A percentile compares a stretch with the other conserved stretches of the same genome.
Conservation (phyloP, 2,888 invertebrate genomes). For the Drosophila helvetica region DNA sequence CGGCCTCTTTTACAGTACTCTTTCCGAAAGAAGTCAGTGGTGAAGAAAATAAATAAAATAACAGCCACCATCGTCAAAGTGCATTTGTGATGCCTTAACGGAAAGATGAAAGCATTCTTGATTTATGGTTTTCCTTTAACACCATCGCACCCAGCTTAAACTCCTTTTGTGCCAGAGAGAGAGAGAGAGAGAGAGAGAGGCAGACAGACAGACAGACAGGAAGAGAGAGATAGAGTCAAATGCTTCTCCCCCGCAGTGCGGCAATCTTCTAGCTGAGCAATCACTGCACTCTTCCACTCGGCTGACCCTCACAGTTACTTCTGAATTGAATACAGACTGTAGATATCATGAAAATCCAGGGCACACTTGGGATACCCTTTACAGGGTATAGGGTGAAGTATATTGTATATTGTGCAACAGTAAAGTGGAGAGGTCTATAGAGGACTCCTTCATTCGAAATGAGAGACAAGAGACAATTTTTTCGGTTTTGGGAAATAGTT, state of each 20-base stretch:
- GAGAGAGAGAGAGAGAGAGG: not conserved
- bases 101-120: constrained; percentile 60
- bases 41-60: constrained; percentile 11
- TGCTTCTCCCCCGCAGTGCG: not conserved
- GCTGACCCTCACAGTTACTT: constrained; percentile 1
- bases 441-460: too few species aligned
- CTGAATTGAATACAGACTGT: too few species aligned
- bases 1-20: too few species aligned
- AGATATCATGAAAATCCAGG: not conserved
- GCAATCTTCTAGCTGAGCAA: constrained; percentile 21
- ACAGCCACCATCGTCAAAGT: constrained; percentile 50
- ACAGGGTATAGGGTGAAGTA: too few species aligned
- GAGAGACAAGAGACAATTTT: too few species aligned
- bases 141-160: not conserved
- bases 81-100: constrained; percentile 62
- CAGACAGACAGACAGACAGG: not conserved
- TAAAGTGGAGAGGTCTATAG: not conserved
- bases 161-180: not conserved
- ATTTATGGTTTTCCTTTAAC: constrained; percentile 57
- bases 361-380: not conserved
- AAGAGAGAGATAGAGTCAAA: not conserved
- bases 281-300: constrained; percentile 22
- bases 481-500: too few species aligned
- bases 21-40: not conserved
- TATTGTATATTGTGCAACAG: too few species aligned